Conservation (phyloP, 2,888 invertebrate species). For the Athalia rosae region DNA sequence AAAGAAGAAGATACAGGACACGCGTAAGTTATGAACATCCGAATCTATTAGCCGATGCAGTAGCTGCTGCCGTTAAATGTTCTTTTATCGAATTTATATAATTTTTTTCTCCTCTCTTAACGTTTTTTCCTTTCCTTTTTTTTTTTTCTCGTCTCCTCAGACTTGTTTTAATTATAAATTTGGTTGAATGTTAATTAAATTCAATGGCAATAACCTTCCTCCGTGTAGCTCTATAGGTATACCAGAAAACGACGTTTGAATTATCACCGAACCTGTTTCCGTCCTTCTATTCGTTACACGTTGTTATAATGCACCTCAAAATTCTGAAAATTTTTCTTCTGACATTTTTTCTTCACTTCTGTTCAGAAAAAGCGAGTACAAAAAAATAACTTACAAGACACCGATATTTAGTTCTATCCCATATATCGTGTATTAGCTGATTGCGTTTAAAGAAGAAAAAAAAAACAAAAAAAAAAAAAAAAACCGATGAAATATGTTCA, state of each 20-base stretch:
- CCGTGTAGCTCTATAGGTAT: not conserved
- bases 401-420: too few relatives aligned
- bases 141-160: not conserved
- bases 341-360: too few relatives aligned
- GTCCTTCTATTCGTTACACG: too few relatives aligned
- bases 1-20: slow-evolving; percentile 31
- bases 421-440: too few relatives aligned
- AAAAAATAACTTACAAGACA: too few relatives aligned
- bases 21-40: slow-evolving; percentile 60
- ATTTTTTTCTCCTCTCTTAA: not conserved
- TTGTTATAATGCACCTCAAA: too few relatives aligned
- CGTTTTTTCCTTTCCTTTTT: not conserved
- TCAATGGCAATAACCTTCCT: slow-evolving; percentile 20
- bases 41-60: slow-evolving; percentile 62
- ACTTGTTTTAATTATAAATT: slow-evolving; percentile 5
- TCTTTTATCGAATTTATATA: not conserved
- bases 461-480: too few relatives aligned
- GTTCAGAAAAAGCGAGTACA: too few relatives aligned
- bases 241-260: not conserved
- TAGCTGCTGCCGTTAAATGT: slow-evolving; percentile 53
- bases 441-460: too few relatives aligned
- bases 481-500: too few relatives aligned
- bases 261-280: too few relatives aligned
- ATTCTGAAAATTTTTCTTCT: too few relatives aligned
- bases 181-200: slow-evolving; percentile 23